Percentiles rank a stretch among this genome's conserved stretches.
phyloP scores from a whole-genome alignment of 2,797 vertebrate genomes.

The Monodelphis domestica region DNA sequence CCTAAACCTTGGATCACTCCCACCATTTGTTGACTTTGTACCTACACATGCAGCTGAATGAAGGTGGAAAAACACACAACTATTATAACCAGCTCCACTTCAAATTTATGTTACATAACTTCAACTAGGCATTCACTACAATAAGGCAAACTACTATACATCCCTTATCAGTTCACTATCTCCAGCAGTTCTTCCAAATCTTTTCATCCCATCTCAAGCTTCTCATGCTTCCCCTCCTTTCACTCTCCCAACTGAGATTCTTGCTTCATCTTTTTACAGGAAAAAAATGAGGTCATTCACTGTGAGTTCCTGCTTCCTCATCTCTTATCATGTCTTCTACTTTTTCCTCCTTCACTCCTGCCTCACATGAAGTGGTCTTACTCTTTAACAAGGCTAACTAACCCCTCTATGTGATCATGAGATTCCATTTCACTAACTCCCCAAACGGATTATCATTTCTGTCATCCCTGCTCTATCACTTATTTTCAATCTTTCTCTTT shows the following conservation, averaged over 20 bases:
- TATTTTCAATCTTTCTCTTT: not conserved
- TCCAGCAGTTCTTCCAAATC: not conserved
- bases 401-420: not conserved
- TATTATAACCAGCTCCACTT: not conserved
- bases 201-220: not conserved
- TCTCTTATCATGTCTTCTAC: not conserved
- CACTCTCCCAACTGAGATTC: not conserved
- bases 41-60: not conserved
- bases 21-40: not conserved
- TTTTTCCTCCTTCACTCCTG: not conserved
- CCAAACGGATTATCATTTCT: not conserved
- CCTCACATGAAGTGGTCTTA: not conserved
- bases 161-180: not conserved
- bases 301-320: not conserved
- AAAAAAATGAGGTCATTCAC: not conserved
- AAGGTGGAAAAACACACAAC: not conserved
- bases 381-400: not conserved
- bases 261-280: not conserved
- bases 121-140: not conserved
- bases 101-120: not conserved
- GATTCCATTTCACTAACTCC: not conserved
- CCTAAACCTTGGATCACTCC: not conserved
- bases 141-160: not conserved
- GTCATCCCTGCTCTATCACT: not conserved
- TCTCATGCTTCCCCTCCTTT: not conserved